Evolutionary conservation across 2,113 vertebrate genomes (phyloP).

Genomic region (Phocoena phocoena): DNA sequence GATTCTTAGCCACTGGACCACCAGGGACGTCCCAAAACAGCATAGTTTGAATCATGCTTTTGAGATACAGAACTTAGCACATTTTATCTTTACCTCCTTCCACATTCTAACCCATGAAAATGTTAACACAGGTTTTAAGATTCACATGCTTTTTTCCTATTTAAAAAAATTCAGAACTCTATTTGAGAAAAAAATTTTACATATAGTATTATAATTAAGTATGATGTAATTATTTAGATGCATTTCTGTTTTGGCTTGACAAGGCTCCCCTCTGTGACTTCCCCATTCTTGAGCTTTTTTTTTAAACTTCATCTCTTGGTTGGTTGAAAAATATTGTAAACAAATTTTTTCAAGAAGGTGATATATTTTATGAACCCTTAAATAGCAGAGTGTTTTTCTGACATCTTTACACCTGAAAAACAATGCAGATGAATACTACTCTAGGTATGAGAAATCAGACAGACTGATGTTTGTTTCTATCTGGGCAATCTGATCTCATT

Average conservation of each 20-base stretch:
- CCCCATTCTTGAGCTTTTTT: neutral
- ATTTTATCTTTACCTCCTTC: slow-evolving; percentile 20
- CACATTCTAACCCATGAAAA: neutral
- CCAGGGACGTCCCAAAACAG: neutral
- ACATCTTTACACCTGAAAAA: slow-evolving; percentile 33
- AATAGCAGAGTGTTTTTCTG: slow-evolving; percentile 6
- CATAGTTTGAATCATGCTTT: neutral
- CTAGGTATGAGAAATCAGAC: slow-evolving; percentile 1
- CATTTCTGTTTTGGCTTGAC: neutral
- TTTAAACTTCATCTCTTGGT: slow-evolving; percentile 19
- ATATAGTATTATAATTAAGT: slow-evolving; percentile 27
- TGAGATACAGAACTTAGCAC: neutral
- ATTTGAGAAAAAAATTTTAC: neutral
- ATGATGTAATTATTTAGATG: neutral
- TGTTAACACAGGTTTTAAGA: neutral
- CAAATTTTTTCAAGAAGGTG: slow-evolving; percentile 6
- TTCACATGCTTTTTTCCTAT: neutral
- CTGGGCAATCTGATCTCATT: neutral
- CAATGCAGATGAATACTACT: slow-evolving; percentile 1
- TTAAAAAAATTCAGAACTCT: slow-evolving; percentile 11
- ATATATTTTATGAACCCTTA: slow-evolving; percentile 9
- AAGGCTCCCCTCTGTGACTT: neutral
- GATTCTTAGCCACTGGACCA: too few species aligned
- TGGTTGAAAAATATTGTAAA: slow-evolving; percentile 36
- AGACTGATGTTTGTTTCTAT: slow-evolving; percentile 3